phyloP scores from a whole-genome alignment of 2,888 invertebrate genomes.

The Acanthosepion pharaonis region DNA sequence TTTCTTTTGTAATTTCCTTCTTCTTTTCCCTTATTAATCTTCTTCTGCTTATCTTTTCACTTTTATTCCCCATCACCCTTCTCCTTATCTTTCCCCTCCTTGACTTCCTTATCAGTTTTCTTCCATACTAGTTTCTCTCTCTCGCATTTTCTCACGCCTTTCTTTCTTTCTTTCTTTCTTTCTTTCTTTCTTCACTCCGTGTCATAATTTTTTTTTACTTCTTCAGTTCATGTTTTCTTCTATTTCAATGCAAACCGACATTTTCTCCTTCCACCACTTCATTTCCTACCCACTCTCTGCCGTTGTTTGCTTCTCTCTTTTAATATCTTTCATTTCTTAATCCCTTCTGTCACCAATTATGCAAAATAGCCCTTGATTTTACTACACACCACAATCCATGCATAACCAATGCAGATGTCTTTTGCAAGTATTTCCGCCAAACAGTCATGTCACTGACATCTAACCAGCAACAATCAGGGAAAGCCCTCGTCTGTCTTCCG shows the following conservation, averaged over 20 bases:
- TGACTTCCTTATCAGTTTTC: neutral
- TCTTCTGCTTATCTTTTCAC: neutral
- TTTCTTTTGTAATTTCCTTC: neutral
- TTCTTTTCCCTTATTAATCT: neutral
- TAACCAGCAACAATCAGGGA: neutral
- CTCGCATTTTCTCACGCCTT: no score
- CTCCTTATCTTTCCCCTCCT: neutral
- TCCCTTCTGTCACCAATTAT: neutral
- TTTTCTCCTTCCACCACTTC: neutral
- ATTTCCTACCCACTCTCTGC: neutral
- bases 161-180: no score
- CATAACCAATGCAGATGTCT: neutral
- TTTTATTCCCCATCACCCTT: neutral
- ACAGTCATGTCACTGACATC: neutral
- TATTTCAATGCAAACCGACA: no score
- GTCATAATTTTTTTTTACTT: no score
- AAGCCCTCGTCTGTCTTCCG: neutral
- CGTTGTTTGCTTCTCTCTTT: neutral
- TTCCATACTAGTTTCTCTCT: no score
- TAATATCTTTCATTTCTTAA: neutral
- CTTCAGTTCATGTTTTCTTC: no score
- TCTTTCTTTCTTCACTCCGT: no score
- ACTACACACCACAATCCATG: neutral
- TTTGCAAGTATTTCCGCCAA: neutral
- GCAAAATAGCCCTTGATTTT: neutral